Base-by-base conservation (phyloP, 1,140 invertebrate species). In the Globodera rostochiensis region DNA sequence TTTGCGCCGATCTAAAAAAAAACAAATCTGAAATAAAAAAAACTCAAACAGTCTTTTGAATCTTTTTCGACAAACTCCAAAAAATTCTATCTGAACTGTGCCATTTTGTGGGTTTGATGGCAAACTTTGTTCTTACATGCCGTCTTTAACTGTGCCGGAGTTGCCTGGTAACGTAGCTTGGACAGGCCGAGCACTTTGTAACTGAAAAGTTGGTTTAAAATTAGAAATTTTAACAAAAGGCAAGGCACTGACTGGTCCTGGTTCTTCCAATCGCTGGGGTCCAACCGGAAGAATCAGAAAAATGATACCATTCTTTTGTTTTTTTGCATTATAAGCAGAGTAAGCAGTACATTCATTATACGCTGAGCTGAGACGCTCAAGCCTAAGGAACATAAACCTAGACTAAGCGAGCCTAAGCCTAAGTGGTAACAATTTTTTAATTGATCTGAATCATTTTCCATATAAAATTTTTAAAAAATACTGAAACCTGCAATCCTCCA, bases 1-100 rank as follows among this genome's bases (percentile, higher is more conserved):
- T 91, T 95, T 96, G 87, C 92, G 91, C 81, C 94, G 93, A 89
- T 94, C 93, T 93, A 85, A 85, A 82, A 87, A 75, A 81, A 36
- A 36, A 36, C 36, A 36, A 36, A 36, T 1, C 36, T 36, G 36
- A 36, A 36, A 36, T 36, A 36, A 36, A 36, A 57, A 50, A 85
- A 70, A 25, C 25, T 25, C 25, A 25, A 25, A 25, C 25, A 25
- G 13, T 25, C 1, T 66, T 66, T 1, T 15, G 13, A 15, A 66
- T 66, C 3, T 66, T 8, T 50, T n/a, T 1, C 49, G 7, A 36
- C 36, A 1, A 36, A 36, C 36, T 36, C 36, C 2, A 36, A 36
- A n/a, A 36, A 36, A 21, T 47, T 25, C 11, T 9, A 84, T n/a
- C 45, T 69, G 73, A n/a, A 45, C 0, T 13, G 1, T 36, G 36